phyloP scores from a whole-genome alignment of 2,113 vertebrate species.

The Megalops atlanticus region DNA sequence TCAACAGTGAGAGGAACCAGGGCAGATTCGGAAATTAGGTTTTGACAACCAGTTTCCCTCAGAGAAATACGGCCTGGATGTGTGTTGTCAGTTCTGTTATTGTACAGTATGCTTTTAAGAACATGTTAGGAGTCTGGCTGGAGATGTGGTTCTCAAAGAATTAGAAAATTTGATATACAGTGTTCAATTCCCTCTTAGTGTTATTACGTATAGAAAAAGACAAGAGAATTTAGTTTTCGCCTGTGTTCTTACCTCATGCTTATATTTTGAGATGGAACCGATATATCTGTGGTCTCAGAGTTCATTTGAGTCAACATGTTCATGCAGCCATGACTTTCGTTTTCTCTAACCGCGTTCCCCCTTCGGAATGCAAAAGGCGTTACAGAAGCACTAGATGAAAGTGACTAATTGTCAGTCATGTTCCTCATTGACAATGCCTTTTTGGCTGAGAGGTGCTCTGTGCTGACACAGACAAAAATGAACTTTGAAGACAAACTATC shows the following conservation, averaged over 20 bases:
- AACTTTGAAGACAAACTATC: constrained; percentile 14
- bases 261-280: constrained; percentile 57
- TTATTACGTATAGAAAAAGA: not conserved
- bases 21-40: constrained; percentile 23
- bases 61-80: constrained; percentile 28
- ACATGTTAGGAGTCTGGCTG: constrained; percentile 2
- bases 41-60: constrained; percentile 25
- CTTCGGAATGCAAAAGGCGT: not conserved
- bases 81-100: not conserved
- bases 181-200: not conserved
- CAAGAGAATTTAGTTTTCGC: no score
- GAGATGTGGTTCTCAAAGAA: not conserved
- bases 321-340: not conserved
- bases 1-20: constrained; percentile 14
- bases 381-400: not conserved
- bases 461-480: constrained; percentile 13
- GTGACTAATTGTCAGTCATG: constrained; percentile 8
- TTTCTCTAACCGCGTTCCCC: not conserved
- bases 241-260: constrained; percentile 27
- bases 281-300: constrained; percentile 53
- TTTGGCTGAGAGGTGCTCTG: not conserved
- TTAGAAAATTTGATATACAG: not conserved
- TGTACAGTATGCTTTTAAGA: not conserved
- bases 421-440: constrained; percentile 46
- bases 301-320: constrained; percentile 18